Conservation (phyloP, 64 coral and sea anemone species). For the Montipora efflorescens region DNA sequence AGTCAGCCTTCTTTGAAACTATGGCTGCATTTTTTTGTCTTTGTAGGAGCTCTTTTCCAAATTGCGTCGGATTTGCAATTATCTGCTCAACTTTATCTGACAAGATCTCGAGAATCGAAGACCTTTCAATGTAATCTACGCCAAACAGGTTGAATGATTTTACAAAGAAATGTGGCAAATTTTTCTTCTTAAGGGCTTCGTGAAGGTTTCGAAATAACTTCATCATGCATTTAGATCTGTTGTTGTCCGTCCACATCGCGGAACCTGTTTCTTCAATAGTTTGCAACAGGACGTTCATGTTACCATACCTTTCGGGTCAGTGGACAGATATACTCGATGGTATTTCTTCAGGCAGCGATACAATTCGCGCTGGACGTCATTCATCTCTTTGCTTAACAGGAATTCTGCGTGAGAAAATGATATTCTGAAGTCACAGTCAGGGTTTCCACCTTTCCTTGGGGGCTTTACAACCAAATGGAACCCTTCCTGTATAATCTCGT, state of each 20-base stretch:
- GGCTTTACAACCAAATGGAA: background rate
- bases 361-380: no score
- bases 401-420: background rate
- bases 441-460: background rate
- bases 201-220: background rate
- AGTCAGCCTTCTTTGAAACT: no score
- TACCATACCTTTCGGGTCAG: no score
- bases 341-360: no score
- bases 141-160: conserved; percentile 64
- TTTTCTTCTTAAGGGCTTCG: background rate
- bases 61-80: conserved; percentile 38
- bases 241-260: no score
- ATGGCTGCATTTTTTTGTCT: no score
- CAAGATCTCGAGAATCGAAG: conserved; percentile 8
- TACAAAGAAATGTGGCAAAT: conserved; percentile 68
- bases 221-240: background rate
- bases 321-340: no score
- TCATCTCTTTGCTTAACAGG: no score
- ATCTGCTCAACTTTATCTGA: conserved; percentile 44
- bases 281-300: no score
- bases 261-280: no score
- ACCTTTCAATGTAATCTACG: conserved; percentile 34
- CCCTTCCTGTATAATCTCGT: no score
- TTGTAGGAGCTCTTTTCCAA: background rate
- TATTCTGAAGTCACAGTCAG: background rate